phyloP scores from a whole-genome alignment of 1,140 invertebrate species.

The Musca domestica region DNA sequence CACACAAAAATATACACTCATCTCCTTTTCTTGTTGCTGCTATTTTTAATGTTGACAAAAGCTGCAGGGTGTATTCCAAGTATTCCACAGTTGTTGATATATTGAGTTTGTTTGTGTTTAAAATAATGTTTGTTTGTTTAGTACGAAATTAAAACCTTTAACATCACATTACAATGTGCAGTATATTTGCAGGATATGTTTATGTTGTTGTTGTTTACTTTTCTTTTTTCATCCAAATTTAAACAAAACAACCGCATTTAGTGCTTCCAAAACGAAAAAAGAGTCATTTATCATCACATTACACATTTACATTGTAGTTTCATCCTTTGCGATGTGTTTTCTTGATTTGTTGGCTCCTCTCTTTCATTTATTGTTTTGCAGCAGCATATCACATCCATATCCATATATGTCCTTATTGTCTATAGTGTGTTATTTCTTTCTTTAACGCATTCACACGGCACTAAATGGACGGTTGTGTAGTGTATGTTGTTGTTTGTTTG shows the following conservation, averaged over 20 bases:
- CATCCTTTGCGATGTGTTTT: neutral
- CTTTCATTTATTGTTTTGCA: neutral
- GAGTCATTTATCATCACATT: neutral
- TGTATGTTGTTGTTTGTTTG: too few relatives aligned
- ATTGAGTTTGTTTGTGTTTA: neutral
- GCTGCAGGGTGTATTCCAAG: too few relatives aligned
- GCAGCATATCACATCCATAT: too few relatives aligned
- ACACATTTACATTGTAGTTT: neutral
- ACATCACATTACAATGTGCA: too few relatives aligned
- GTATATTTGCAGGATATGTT: conserved; percentile 26
- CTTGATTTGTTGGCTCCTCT: neutral
- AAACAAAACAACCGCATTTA: neutral
- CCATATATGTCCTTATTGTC: too few relatives aligned
- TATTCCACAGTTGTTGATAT: neutral
- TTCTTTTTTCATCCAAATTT: neutral
- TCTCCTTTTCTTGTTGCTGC: conserved; percentile 1
- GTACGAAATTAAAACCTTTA: too few relatives aligned
- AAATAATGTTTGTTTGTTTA: too few relatives aligned
- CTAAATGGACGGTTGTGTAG: neutral
- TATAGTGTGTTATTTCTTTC: too few relatives aligned
- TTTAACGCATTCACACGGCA: neutral
- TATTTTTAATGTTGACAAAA: neutral
- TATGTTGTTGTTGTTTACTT: conserved; percentile 35
- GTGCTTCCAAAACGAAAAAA: neutral
- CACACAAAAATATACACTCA: conserved; percentile 53